Evolutionary conservation across 1,140 invertebrate genomes (phyloP).

Genomic region (Trichogramma pretiosum): DNA sequence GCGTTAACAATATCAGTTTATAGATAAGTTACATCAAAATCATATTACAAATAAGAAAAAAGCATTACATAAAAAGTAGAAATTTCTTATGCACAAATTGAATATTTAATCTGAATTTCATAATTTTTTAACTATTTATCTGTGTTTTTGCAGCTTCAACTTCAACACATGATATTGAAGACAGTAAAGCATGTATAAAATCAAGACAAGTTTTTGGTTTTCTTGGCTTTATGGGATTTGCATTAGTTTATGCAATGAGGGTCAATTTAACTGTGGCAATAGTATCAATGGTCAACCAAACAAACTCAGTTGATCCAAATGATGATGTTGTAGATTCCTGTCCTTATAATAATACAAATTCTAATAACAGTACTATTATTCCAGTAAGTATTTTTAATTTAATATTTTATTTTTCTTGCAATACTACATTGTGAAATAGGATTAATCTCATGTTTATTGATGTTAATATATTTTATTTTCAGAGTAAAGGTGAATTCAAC

Average conservation of each 20-base stretch:
- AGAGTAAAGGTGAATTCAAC: constrained; percentile 62
- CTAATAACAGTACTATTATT: constrained; percentile 49
- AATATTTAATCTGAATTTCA: no score
- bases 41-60: no score
- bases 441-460: constrained; percentile 5
- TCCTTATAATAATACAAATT: constrained; percentile 31
- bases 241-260: constrained; percentile 81
- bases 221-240: constrained; percentile 70
- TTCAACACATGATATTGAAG: no score
- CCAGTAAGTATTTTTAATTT: constrained; percentile 42
- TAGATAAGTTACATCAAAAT: no score
- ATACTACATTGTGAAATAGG: constrained; percentile 5
- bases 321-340: constrained; percentile 54
- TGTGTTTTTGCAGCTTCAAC: no score
- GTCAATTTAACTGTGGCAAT: constrained; percentile 90
- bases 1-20: no score
- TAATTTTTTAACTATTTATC: no score
- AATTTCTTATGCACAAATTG: no score
- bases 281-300: constrained; percentile 85
- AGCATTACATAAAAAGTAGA: no score
- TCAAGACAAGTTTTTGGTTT: constrained; percentile 67
- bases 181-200: constrained; percentile 62
- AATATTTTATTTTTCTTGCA: constrained; percentile 2
- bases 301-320: constrained; percentile 49
- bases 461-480: constrained; percentile 20